phyloP scores from a whole-genome alignment of 2,113 vertebrate species.

The Pangasianodon hypophthalmus region DNA sequence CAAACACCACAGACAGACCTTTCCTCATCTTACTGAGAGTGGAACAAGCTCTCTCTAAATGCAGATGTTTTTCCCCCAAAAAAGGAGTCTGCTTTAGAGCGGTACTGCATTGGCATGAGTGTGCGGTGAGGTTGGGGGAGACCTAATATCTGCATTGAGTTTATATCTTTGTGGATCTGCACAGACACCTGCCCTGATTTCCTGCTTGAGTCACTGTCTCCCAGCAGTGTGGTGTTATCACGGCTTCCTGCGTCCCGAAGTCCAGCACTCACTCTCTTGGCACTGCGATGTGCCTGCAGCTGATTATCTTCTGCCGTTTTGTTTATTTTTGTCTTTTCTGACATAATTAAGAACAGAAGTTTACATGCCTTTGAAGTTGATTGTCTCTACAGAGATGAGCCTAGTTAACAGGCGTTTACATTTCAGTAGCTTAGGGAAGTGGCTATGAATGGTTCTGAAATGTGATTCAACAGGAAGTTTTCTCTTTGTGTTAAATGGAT shows the following conservation, averaged over 20 bases:
- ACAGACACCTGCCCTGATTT: constrained; percentile 70
- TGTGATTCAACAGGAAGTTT: constrained; percentile 45
- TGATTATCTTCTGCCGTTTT: constrained; percentile 68
- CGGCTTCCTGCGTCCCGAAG: constrained; percentile 64
- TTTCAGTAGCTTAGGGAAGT: constrained; percentile 63
- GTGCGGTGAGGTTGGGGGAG: no score
- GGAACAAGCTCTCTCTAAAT: not conserved
- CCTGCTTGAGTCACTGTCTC: constrained; percentile 73
- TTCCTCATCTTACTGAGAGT: not conserved
- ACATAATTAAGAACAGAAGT: constrained; percentile 66
- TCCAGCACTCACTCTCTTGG: constrained; percentile 47
- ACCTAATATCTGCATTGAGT: not conserved
- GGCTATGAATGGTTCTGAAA: constrained; percentile 29
- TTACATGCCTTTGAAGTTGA: constrained; percentile 60
- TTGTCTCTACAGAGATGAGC: constrained; percentile 60
- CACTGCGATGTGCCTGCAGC: constrained; percentile 56
- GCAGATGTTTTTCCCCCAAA: not conserved
- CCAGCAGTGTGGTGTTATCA: constrained; percentile 65
- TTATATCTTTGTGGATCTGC: constrained; percentile 62
- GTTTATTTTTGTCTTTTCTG: constrained; percentile 58
- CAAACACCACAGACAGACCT: not conserved
- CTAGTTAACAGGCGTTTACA: constrained; percentile 62
- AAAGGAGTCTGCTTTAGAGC: not conserved
- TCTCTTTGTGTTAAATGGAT: constrained; percentile 38
- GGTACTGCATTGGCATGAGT: not conserved